Conservation (phyloP, 2,113 vertebrate genomes). For the Acrocephalus arundinaceus region DNA sequence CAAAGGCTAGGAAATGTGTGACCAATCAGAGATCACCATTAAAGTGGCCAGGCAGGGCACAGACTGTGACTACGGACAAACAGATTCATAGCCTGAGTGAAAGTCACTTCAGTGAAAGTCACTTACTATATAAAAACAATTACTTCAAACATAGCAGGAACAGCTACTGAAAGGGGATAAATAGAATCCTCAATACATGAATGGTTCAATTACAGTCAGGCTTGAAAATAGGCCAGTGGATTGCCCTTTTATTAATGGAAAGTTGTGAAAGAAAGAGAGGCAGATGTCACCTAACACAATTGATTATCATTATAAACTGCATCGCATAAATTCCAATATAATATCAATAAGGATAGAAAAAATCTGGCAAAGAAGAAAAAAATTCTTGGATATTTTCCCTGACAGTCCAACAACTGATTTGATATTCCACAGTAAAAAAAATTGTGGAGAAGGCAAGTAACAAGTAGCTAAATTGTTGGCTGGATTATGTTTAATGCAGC, state of each 20-base stretch:
- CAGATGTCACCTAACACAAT: not conserved
- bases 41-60: not conserved
- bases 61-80: not conserved
- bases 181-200: not conserved
- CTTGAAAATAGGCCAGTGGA: not conserved
- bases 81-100: not conserved
- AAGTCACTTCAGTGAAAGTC: not conserved
- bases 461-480: not conserved
- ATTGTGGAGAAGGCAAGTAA: not conserved
- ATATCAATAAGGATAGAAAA: not conserved
- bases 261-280: not conserved
- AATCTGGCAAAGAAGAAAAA: not conserved
- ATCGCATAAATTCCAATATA: not conserved
- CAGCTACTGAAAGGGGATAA: not conserved
- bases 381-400: not conserved
- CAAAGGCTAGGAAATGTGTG: not conserved
- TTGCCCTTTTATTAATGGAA: not conserved
- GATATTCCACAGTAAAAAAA: not conserved
- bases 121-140: not conserved
- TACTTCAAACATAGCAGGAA: not conserved
- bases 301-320: not conserved
- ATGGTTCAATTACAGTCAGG: not conserved
- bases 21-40: not conserved
- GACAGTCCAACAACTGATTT: not conserved
- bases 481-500: not conserved